Evolutionary conservation across 2,888 invertebrate species (phyloP).

Genomic region (Crematogaster levior): DNA sequence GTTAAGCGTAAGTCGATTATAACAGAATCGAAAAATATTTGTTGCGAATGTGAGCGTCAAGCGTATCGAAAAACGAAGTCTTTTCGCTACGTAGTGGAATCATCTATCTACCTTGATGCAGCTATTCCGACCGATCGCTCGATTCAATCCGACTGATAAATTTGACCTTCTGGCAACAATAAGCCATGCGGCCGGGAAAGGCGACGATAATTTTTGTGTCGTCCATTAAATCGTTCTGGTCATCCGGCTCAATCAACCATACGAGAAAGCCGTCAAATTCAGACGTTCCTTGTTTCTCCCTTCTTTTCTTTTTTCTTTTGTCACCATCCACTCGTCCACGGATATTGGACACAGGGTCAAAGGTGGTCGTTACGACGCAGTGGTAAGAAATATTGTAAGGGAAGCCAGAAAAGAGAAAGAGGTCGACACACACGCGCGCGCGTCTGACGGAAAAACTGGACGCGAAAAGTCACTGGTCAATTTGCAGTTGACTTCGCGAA

Average conservation of each 20-base stretch:
- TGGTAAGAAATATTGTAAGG: constrained; percentile 59
- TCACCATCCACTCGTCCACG: constrained; percentile 39
- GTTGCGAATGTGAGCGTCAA: constrained; percentile 18
- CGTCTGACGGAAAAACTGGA: constrained; percentile 22
- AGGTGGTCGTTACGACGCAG: constrained; percentile 20
- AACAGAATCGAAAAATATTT: constrained; percentile 50
- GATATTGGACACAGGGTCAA: constrained; percentile 49
- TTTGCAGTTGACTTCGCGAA: constrained; percentile 67
- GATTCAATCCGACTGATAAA: constrained; percentile 52
- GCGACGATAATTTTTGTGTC: constrained; percentile 51
- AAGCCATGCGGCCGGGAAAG: constrained; percentile 40
- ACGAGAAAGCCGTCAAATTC: constrained; percentile 64
- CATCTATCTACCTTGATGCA: constrained; percentile 35
- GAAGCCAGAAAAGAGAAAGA: constrained; percentile 49
- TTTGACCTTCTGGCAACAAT: constrained; percentile 43
- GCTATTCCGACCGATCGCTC: constrained; percentile 15
- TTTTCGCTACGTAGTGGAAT: constrained; percentile 21
- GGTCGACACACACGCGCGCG: background rate
- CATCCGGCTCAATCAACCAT: constrained; percentile 70
- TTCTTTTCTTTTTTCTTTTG: constrained; percentile 31
- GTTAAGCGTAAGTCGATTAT: constrained; percentile 49
- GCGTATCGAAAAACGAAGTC: constrained; percentile 52
- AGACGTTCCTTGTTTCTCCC: constrained; percentile 22
- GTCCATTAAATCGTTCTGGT: constrained; percentile 38
- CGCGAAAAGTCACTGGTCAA: constrained; percentile 44